phyloP scores from a whole-genome alignment of 2,113 vertebrate genomes.

The Edolisoma coerulescens region DNA sequence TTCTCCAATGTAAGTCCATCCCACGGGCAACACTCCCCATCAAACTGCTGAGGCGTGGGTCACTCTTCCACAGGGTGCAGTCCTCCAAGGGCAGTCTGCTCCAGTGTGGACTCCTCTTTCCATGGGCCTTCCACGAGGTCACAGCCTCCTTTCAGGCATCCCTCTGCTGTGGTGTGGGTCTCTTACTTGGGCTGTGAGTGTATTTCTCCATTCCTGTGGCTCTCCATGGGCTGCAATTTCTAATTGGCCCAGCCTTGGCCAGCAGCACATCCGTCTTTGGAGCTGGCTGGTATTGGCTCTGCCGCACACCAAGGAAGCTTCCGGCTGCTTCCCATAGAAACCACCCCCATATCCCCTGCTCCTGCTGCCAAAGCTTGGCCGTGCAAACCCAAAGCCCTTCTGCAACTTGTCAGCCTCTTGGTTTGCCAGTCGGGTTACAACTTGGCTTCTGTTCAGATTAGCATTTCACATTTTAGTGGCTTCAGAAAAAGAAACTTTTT shows the following conservation, averaged over 20 bases:
- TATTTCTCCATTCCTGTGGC: neutral
- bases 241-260: neutral
- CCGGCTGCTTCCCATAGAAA: neutral
- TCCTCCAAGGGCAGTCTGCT: neutral
- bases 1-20: neutral
- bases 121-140: neutral
- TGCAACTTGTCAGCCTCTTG: neutral
- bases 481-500: constrained; percentile 6
- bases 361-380: neutral
- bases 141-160: neutral
- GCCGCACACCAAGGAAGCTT: neutral
- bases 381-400: neutral
- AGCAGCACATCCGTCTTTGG: neutral
- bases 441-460: neutral
- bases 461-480: neutral
- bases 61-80: neutral
- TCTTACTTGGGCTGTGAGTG: neutral
- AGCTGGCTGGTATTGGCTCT: neutral
- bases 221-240: neutral
- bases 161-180: neutral
- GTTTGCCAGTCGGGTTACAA: neutral
- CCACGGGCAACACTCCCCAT: neutral
- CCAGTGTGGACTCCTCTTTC: neutral
- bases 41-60: neutral
- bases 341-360: neutral